Base-by-base conservation (phyloP, 2,888 invertebrate species). In the Biston stratarius region DNA sequence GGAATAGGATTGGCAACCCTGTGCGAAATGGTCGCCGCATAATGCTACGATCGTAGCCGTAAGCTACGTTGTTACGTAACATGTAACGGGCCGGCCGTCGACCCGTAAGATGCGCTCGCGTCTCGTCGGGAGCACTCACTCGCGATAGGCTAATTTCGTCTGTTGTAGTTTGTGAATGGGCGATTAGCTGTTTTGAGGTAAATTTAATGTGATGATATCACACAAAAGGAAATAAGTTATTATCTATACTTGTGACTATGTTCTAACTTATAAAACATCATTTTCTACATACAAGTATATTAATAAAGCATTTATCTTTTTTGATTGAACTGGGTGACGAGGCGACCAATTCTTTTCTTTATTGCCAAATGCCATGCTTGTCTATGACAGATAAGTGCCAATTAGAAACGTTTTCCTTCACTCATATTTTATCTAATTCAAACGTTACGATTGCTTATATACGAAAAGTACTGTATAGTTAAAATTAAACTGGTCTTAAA, bases 1-100 rank as follows among this genome's bases (percentile, higher is more conserved):
- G 7, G 15, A 14, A 14, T 15, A 0, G 1, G 0, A 38, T 38
- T 53, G 42, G 42, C 33, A 55, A 33, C 42, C 55, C 55, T 14
- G 42, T 42, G 55, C 42, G n/a, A 53, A 52, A 53, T 34, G 51
- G 34, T 63, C 70, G 64, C 66, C 68, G 72, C 71, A 62, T 65
- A 69, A 73, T 77, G 78, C 79, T 82, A 82, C 82, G 78, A 72
- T 73, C 81, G 75, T 75, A 75, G 75, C 86, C 90, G 89, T 89
- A 88, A 90, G 90, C 91, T 92, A 91, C 92, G 92, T 90, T 81
- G 71, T 93, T 92, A 91, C 92, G 91, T 92, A 91, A 93, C 81
- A 86, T 88, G 91, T 92, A 92, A 92, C 91, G 91, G 92, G 77
- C 85, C 89, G 92, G 92, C 83, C 92, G 75, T 81, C 86, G 91